A percentile compares a stretch with the other conserved stretches of the same genome.
Evolutionary conservation across 2,888 invertebrate species (phyloP).

Genomic region (Drosophila silvestris): DNA sequence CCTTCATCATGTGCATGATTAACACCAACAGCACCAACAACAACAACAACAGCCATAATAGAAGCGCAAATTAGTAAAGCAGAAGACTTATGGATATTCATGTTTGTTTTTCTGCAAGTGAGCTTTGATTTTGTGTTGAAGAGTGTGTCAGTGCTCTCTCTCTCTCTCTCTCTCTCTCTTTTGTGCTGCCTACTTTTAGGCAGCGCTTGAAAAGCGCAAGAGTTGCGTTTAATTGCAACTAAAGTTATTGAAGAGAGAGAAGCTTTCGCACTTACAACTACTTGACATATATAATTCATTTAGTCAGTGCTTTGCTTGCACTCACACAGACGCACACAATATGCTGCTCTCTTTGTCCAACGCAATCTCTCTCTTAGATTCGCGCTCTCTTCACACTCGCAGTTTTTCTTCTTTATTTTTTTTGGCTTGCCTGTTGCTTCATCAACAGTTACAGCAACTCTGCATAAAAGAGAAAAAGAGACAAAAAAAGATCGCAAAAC

Average conservation of each 20-base stretch:
- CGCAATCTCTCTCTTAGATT: neutral
- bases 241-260: constrained; percentile 16
- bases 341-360: neutral
- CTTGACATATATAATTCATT: constrained; percentile 1
- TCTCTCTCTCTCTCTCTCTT: neutral
- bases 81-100: constrained; percentile 32
- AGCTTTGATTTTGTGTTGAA: constrained; percentile 7
- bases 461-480: constrained; percentile 11
- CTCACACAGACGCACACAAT: neutral
- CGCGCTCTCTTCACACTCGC: neutral
- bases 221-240: constrained; percentile 5
- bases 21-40: constrained; percentile 22
- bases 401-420: constrained; percentile 10
- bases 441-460: constrained; percentile 32
- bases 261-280: neutral
- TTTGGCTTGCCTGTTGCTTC: constrained; percentile 58
- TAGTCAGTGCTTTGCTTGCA: neutral
- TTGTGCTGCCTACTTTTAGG: constrained; percentile 69
- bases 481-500: constrained; percentile 29
- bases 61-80: constrained; percentile 47
- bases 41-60: constrained; percentile 7
- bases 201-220: constrained; percentile 16
- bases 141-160: neutral
- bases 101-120: neutral
- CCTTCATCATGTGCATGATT: constrained; percentile 13